Conservation (phyloP, 2,797 vertebrate genomes). For the Muscicapa comitata region DNA sequence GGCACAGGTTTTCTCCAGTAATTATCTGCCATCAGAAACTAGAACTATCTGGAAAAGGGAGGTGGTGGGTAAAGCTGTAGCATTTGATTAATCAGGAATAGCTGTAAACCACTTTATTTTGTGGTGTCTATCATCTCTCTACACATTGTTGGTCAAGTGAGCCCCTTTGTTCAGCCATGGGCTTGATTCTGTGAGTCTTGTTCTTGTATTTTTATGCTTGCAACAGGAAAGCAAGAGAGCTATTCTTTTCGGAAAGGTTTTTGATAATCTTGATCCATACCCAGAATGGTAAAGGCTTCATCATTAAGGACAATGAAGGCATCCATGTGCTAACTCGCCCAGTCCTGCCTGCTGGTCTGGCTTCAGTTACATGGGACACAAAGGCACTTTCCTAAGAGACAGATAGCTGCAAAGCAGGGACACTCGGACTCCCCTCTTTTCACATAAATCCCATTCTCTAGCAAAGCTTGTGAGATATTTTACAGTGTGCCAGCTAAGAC, state of each 20-base stretch:
- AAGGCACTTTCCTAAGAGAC: background rate
- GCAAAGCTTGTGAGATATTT: background rate
- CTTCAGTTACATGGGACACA: background rate
- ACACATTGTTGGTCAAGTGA: accelerated
- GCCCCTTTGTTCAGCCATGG: background rate
- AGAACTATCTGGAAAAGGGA: background rate
- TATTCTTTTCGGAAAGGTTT: background rate
- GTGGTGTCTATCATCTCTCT: background rate
- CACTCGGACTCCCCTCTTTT: background rate
- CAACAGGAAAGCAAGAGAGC: background rate
- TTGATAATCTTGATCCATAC: background rate
- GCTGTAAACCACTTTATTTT: background rate
- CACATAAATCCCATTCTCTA: background rate
- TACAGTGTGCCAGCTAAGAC: background rate
- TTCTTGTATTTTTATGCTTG: background rate
- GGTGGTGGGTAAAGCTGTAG: background rate
- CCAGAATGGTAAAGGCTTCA: background rate
- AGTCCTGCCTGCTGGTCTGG: background rate
- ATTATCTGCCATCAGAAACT: background rate
- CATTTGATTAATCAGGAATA: background rate
- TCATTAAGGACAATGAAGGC: background rate
- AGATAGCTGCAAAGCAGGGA: background rate
- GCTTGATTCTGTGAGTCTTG: background rate
- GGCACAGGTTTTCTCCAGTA: background rate
- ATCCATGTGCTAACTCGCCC: background rate